A percentile compares a stretch with the other conserved stretches of the same genome.
Conservation (phyloP, 2,888 invertebrate species). For the Torymus aiolomorphi region DNA sequence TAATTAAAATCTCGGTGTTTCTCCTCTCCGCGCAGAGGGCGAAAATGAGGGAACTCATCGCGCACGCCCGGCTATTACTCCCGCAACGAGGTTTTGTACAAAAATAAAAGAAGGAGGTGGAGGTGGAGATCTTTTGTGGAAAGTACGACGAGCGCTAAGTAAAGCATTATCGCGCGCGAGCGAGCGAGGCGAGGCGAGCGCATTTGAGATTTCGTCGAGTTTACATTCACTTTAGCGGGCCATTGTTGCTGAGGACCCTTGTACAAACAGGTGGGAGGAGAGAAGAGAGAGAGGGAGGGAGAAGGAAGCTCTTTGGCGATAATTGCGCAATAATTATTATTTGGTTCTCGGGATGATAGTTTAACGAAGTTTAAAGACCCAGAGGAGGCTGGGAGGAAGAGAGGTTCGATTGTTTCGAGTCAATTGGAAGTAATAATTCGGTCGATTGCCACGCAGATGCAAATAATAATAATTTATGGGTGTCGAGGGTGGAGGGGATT, state of each 20-base stretch:
- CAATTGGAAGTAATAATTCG: too few relatives aligned
- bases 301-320: not conserved
- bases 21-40: not conserved
- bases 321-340: conserved; percentile 9
- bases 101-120: conserved; percentile 2
- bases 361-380: not conserved
- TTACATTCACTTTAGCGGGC: conserved; percentile 25
- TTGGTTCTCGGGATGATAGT: not conserved
- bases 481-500: too few relatives aligned
- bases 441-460: too few relatives aligned
- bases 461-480: too few relatives aligned
- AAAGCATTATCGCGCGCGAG: conserved; percentile 33
- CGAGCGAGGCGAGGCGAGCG: too few relatives aligned
- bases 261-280: not conserved
- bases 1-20: conserved; percentile 49
- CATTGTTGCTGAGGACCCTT: conserved; percentile 23
- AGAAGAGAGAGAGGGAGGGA: too few relatives aligned
- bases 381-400: too few relatives aligned
- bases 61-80: conserved; percentile 10
- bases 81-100: conserved; percentile 15
- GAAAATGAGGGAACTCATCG: conserved; percentile 8
- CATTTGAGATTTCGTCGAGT: conserved; percentile 14
- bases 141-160: conserved; percentile 26
- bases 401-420: too few relatives aligned
- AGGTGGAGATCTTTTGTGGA: conserved; percentile 15